Conservation (phyloP, 2,113 vertebrate genomes). For the Clarias batrachus region DNA sequence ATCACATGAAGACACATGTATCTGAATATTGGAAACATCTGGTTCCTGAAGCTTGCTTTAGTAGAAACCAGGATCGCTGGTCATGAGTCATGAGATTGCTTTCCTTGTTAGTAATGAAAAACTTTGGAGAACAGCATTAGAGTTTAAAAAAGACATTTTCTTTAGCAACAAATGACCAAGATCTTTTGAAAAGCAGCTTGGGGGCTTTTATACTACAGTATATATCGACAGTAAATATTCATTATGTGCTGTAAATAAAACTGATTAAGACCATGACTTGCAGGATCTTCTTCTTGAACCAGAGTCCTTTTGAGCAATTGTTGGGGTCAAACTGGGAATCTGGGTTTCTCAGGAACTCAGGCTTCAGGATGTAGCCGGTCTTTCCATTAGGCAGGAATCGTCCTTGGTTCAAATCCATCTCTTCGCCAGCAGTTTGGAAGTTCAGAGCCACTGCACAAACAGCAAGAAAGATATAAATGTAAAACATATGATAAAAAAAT, state of each 20-base stretch:
- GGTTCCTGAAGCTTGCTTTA: too few relatives aligned
- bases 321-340: conserved; percentile 81
- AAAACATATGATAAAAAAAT: background rate
- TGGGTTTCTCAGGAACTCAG: conserved; percentile 78
- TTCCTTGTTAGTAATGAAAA: background rate
- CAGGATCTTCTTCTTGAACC: conserved; percentile 78
- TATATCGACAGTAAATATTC: background rate
- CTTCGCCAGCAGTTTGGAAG: conserved; percentile 86
- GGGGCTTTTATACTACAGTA: background rate
- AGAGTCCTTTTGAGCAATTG: conserved; percentile 71
- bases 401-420: conserved; percentile 94
- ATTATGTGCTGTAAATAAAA: background rate
- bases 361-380: conserved; percentile 90
- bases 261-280: conserved; percentile 77
- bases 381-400: conserved; percentile 84
- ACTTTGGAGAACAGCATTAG: too few relatives aligned
- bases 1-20: too few relatives aligned
- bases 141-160: background rate
- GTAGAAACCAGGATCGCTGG: too few relatives aligned
- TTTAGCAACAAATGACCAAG: background rate
- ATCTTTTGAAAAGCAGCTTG: background rate
- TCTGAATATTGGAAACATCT: too few relatives aligned
- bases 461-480: background rate
- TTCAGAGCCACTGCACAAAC: conserved; percentile 85
- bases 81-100: background rate